Evolutionary conservation across 2,888 invertebrate genomes (phyloP).

Genomic region (Mycogona germanica): DNA sequence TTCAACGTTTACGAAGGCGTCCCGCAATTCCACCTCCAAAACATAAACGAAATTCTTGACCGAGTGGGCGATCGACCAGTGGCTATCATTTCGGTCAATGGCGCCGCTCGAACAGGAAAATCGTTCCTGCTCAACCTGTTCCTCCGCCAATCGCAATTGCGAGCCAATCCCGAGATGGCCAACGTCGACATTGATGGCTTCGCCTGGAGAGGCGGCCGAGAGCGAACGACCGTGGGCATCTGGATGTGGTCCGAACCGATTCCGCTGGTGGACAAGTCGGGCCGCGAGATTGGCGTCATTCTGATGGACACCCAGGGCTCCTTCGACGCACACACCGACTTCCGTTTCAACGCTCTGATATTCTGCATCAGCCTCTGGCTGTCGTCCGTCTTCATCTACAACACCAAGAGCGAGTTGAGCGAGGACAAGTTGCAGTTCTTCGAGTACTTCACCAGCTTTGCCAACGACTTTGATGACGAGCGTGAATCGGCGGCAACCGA

Average conservation of each 20-base stretch:
- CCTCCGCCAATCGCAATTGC: background rate
- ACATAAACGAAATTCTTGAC: background rate
- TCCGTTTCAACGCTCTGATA: slow-evolving; percentile 2
- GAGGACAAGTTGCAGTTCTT: slow-evolving; percentile 8
- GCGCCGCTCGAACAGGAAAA: slow-evolving; percentile 2
- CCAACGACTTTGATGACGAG: slow-evolving; percentile 1
- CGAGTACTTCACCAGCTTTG: slow-evolving; percentile 5
- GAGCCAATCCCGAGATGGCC: background rate
- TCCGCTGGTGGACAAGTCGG: background rate
- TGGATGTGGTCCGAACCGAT: slow-evolving; percentile 2
- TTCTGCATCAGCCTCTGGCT: slow-evolving; percentile 1
- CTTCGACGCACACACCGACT: slow-evolving; percentile 5
- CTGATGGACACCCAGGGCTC: slow-evolving; percentile 12
- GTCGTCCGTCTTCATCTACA: slow-evolving; percentile 11
- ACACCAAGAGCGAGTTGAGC: background rate
- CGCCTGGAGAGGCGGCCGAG: background rate
- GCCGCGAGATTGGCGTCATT: slow-evolving; percentile 1
- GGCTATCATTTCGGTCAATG: slow-evolving; percentile 6
- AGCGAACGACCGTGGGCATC: slow-evolving; percentile 1
- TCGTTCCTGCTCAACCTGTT: slow-evolving; percentile 2
- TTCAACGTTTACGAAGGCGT: no score
- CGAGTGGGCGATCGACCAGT: slow-evolving; percentile 3
- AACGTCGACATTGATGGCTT: background rate
- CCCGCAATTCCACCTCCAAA: no score
- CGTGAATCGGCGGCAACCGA: background rate